Percentiles rank a stretch among this genome's conserved stretches.
phyloP scores from a whole-genome alignment of 2,888 invertebrate species.

The Eueremaeus valkanovi region DNA sequence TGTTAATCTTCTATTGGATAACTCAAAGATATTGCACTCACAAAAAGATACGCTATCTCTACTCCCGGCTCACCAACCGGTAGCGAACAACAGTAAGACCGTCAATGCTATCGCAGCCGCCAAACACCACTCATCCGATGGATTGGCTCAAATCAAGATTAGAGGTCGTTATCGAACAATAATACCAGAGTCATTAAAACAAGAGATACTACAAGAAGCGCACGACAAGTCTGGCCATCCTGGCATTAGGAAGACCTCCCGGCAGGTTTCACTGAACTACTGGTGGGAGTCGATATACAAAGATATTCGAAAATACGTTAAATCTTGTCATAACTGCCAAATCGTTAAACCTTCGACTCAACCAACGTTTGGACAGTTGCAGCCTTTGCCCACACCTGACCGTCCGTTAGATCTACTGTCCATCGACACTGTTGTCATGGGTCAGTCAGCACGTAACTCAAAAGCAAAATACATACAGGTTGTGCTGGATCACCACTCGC shows the following conservation, averaged over 20 bases:
- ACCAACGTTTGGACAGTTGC: neutral
- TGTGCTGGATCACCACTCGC: neutral
- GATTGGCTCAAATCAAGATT: neutral
- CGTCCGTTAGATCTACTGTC: neutral
- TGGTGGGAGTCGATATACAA: neutral
- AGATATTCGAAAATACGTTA: neutral
- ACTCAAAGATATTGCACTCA: neutral
- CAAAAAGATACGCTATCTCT: neutral
- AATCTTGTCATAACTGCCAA: slow-evolving; percentile 21
- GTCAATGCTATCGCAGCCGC: neutral
- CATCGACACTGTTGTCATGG: slow-evolving; percentile 12
- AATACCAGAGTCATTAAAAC: neutral
- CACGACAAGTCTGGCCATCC: slow-evolving; percentile 11
- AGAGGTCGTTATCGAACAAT: neutral
- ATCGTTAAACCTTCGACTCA: neutral
- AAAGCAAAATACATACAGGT: neutral
- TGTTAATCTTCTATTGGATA: too few species aligned
- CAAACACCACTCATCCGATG: neutral
- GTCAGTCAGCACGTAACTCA: neutral
- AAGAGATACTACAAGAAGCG: neutral
- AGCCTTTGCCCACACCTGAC: neutral
- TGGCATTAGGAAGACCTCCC: neutral
- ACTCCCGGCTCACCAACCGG: too few species aligned
- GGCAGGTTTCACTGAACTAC: neutral
- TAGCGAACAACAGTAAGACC: neutral